phyloP scores from a whole-genome alignment of 2,888 invertebrate genomes.

The Scaptodrosophila latifasciaeformis region DNA sequence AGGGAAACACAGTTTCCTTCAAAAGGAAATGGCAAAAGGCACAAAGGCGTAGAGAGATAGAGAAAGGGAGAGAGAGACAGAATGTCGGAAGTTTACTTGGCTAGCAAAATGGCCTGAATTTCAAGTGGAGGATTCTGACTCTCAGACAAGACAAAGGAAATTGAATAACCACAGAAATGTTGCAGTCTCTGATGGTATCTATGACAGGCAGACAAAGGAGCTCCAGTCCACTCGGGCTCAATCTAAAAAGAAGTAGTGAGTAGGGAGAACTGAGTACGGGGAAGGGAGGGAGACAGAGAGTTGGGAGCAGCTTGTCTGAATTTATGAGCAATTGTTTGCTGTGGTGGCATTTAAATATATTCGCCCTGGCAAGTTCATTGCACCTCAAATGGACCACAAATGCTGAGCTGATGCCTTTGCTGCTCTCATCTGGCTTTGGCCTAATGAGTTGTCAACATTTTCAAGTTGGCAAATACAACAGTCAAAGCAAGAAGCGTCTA shows the following conservation, averaged over 20 bases:
- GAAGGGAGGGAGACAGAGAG: too few relatives aligned
- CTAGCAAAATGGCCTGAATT: constrained; percentile 32
- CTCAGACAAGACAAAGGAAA: constrained; percentile 48
- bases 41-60: neutral
- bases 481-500: constrained; percentile 13
- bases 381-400: constrained; percentile 20
- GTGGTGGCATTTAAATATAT: constrained; percentile 15
- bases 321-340: constrained; percentile 62
- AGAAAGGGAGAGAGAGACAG: too few relatives aligned
- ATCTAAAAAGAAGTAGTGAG: too few relatives aligned
- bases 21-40: neutral
- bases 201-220: constrained; percentile 28
- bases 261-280: too few relatives aligned
- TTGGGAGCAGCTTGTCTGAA: too few relatives aligned
- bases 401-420: constrained; percentile 1
- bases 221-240: too few relatives aligned
- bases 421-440: constrained; percentile 15
- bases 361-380: constrained; percentile 36
- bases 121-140: constrained; percentile 23
- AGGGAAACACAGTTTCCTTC: too few relatives aligned
- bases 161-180: constrained; percentile 37
- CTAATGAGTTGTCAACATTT: constrained; percentile 62
- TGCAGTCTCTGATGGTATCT: constrained; percentile 63
- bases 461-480: constrained; percentile 33
- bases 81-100: constrained; percentile 5